phyloP scores from a whole-genome alignment of 2,797 vertebrate genomes.

The Dallia pectoralis region DNA sequence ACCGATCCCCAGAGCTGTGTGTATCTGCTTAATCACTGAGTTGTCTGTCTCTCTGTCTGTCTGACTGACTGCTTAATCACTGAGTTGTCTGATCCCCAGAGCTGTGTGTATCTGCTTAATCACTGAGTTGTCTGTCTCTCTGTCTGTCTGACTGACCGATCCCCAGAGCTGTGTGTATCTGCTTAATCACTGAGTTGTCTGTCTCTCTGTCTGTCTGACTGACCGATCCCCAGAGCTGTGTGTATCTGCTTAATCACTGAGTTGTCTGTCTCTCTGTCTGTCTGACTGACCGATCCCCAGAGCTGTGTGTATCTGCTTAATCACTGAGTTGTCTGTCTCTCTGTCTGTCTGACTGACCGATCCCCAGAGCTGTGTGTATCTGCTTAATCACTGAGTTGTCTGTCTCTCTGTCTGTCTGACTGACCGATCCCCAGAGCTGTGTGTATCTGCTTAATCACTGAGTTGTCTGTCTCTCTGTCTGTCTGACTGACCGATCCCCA shows the following conservation, averaged over 20 bases:
- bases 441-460: too few relatives aligned
- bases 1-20: conserved; percentile 82
- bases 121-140: conserved; percentile 7
- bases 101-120: conserved; percentile 38
- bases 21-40: too few relatives aligned
- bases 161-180: conserved; percentile 88
- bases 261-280: conserved; percentile 30
- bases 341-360: conserved; percentile 56
- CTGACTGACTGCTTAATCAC: not conserved
- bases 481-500: conserved; percentile 67
- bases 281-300: conserved; percentile 72
- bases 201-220: conserved; percentile 57
- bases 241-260: too few relatives aligned
- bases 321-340: too few relatives aligned
- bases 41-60: not conserved
- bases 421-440: conserved; percentile 80
- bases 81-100: not conserved
- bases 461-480: conserved; percentile 26
- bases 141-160: conserved; percentile 57
- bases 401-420: conserved; percentile 57
- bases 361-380: conserved; percentile 87
- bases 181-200: too few relatives aligned
- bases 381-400: too few relatives aligned
- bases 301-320: too few relatives aligned
- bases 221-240: conserved; percentile 81